These are phyloP conservation scores for Eupeodes luniger DNA, from an alignment of 2,888 invertebrate genomes.

Conservation along the genomic window DNA sequence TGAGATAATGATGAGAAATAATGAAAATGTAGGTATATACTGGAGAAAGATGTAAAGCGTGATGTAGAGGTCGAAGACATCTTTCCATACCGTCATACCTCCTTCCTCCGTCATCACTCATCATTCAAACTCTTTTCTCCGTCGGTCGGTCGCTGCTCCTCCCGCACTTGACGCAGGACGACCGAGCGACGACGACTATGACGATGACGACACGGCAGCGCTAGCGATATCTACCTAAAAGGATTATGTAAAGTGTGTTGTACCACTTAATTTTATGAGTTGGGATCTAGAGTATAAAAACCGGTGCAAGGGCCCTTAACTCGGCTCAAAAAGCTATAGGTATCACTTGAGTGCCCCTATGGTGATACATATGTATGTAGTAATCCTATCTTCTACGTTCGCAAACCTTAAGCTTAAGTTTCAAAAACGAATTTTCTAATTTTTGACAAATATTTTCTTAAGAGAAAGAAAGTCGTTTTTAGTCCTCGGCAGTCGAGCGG, in stretches of 20 bases:
- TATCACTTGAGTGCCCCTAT: slow-evolving; percentile 7
- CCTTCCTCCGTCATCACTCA: background rate
- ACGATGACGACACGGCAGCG: background rate
- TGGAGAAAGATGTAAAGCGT: slow-evolving; percentile 57
- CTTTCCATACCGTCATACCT: slow-evolving; percentile 32
- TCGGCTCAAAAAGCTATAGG: slow-evolving; percentile 27
- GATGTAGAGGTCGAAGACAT: slow-evolving; percentile 71
- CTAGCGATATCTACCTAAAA: slow-evolving; percentile 39
- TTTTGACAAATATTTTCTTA: background rate
- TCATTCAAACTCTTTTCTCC: background rate
- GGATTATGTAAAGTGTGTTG: slow-evolving; percentile 72
- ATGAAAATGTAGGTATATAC: slow-evolving; percentile 22
- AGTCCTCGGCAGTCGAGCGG: too few relatives aligned
- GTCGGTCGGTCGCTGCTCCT: background rate
- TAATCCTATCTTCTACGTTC: background rate
- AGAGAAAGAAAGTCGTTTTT: background rate
- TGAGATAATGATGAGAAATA: slow-evolving; percentile 50
- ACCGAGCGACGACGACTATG: background rate
- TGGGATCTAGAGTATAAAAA: slow-evolving; percentile 40
- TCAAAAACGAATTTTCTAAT: background rate
- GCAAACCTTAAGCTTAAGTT: background rate
- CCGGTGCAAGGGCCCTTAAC: slow-evolving; percentile 45
- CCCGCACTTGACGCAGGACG: background rate
- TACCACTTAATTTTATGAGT: slow-evolving; percentile 68
- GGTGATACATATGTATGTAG: background rate